Evolutionary conservation across 2,113 vertebrate genomes (phyloP).

Genomic region (Microcebus ravelobensis): DNA sequence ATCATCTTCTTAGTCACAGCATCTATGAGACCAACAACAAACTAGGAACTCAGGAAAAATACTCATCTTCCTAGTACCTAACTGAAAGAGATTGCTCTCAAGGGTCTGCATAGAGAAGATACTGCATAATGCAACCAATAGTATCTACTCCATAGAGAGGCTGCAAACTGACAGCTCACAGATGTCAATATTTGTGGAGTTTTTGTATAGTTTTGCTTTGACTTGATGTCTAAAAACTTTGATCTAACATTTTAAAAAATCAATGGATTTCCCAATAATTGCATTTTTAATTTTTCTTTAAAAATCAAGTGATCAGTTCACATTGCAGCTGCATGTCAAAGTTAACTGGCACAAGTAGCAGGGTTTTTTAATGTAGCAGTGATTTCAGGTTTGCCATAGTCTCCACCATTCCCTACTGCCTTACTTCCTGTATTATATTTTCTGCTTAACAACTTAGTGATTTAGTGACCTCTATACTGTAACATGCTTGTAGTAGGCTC

Average conservation of each 20-base stretch:
- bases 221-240: constrained; percentile 16
- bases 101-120: not conserved
- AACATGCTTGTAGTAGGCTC: not conserved
- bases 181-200: not conserved
- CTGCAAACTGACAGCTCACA: not conserved
- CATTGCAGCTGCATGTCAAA: not conserved
- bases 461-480: not conserved
- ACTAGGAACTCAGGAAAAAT: not conserved
- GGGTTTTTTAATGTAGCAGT: not conserved
- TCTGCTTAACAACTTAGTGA: not conserved
- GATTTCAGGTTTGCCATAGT: not conserved
- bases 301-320: not conserved
- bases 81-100: not conserved
- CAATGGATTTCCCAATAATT: not conserved
- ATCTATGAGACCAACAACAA: not conserved
- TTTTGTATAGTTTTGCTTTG: constrained; percentile 30
- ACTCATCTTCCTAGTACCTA: not conserved
- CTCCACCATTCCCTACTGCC: not conserved
- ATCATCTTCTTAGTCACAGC: not conserved
- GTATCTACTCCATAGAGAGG: not conserved
- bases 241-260: constrained; percentile 1
- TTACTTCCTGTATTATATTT: not conserved
- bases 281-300: not conserved
- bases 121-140: not conserved
- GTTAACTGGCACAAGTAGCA: not conserved